Base-by-base conservation (phyloP, 2,888 invertebrate species). In the Spisula subtruncata region DNA sequence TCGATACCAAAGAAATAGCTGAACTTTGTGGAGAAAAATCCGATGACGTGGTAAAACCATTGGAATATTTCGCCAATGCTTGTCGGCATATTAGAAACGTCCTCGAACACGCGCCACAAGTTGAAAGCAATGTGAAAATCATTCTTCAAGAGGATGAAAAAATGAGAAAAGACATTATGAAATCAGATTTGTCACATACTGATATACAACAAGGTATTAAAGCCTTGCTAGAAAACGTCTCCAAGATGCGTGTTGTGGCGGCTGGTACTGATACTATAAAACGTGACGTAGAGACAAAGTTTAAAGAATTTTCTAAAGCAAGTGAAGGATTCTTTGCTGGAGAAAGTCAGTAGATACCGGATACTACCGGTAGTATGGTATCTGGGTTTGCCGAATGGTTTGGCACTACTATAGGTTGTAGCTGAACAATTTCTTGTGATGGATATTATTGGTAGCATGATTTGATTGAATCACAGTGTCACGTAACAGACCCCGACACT, bases 21-120 rank as follows among this genome's bases (percentile, higher is more conserved):
- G 88, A 91, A 60, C 89, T 88, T 16, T 94, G 95, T 83, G 84
- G 88, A 25, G 93, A 90, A 0, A 92, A 93, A 14, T 93, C 95
- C 6, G 94, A 95, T 51, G 92, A 93, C 29, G 92, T 93, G 0
- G 41, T 95, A 2, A 89, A 91, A 12, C 90, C 93, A 16, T 80
- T 95, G 35, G 94, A 94, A 25, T 91, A 93, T 12, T 95, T 93
- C 84, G 94, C 94, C 85, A 92, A 87, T 56, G 91, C 94, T 14
- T 95, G 95, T 90, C 92, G 93, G 41, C 92, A 94, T 46, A 92
- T 94, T 29, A 92, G 93, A 56, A 92, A 93, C 66, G 92, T 95
- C 32, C 90, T 95, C 29, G 93, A 92, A 8, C 90, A 92, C 20
- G 92, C 93, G 0, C 94, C 95, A 0, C 93, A 93, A 81, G 93